Conservation (phyloP, 2,888 invertebrate genomes). For the Allophyes oxyacanthae region DNA sequence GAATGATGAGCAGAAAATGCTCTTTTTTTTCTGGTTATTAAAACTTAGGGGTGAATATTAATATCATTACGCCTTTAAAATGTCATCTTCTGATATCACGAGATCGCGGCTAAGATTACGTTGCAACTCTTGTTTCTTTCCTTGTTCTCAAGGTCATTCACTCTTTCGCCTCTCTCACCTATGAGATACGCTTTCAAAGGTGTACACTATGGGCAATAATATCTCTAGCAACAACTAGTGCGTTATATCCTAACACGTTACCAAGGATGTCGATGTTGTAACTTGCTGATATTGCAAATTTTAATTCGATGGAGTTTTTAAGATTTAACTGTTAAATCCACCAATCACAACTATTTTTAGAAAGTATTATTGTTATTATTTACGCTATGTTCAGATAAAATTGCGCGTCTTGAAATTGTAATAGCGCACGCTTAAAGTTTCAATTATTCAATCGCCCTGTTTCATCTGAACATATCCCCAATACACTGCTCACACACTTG, state of each 20-base stretch:
- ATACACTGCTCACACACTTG: constrained; percentile 7
- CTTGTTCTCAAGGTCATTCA: background rate
- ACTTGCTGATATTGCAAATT: constrained; percentile 2
- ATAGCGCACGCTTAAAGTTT: no score
- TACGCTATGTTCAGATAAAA: no score
- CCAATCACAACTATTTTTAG: background rate
- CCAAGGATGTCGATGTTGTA: constrained; percentile 18
- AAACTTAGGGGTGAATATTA: no score
- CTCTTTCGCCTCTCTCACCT: background rate
- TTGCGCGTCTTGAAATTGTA: no score
- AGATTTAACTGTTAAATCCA: background rate
- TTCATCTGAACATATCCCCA: constrained; percentile 12
- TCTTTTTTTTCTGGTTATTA: no score
- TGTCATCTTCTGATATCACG: no score
- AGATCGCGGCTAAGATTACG: no score
- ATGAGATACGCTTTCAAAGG: background rate
- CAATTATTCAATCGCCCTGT: no score
- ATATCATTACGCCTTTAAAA: no score
- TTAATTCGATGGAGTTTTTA: constrained; percentile 27
- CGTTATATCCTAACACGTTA: constrained; percentile 10
- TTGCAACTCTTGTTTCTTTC: no score
- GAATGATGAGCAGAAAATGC: no score
- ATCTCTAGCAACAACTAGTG: constrained; percentile 21
- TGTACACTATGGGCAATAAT: constrained; percentile 1
- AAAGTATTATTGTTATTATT: constrained; percentile 2